A percentile compares a stretch with the other conserved stretches of the same genome.
Evolutionary conservation across 2,888 invertebrate species (phyloP).

Genomic region (Rhorus exstirpatorius): DNA sequence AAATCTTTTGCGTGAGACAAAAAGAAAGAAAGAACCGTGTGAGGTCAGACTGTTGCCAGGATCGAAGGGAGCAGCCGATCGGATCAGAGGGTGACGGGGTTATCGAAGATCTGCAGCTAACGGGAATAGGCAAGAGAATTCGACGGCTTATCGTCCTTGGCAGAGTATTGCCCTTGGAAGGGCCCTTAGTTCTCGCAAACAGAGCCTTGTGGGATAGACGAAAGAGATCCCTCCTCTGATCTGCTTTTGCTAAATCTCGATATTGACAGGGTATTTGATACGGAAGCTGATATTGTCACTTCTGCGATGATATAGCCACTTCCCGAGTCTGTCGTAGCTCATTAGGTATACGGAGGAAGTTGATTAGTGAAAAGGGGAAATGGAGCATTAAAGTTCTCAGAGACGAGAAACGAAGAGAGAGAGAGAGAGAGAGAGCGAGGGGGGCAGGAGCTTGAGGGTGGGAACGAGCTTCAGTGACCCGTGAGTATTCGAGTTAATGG

Average conservation of each 20-base stretch:
- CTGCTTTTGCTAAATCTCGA: slow-evolving; percentile 46
- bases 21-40: slow-evolving; percentile 27
- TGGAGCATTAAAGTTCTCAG: slow-evolving; percentile 72
- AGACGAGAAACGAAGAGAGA: slow-evolving; percentile 61
- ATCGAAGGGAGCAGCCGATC: slow-evolving; percentile 48
- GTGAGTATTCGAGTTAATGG: slow-evolving; percentile 78
- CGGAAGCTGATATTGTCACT: slow-evolving; percentile 36
- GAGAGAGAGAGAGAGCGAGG: slow-evolving; percentile 64
- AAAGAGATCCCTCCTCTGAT: slow-evolving; percentile 21
- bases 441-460: slow-evolving; percentile 67
- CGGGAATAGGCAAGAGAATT: slow-evolving; percentile 60
- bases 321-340: slow-evolving; percentile 45
- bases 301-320: slow-evolving; percentile 7
- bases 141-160: slow-evolving; percentile 60
- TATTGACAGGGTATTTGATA: slow-evolving; percentile 58
- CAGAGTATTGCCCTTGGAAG: slow-evolving; percentile 48
- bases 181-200: slow-evolving; percentile 3
- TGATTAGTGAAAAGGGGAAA: slow-evolving; percentile 69
- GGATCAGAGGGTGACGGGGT: slow-evolving; percentile 69
- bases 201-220: slow-evolving; percentile 25
- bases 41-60: slow-evolving; percentile 29
- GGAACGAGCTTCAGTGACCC: slow-evolving; percentile 74
- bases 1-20: slow-evolving; percentile 47
- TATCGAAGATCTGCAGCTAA: slow-evolving; percentile 67
- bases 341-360: slow-evolving; percentile 63